A percentile compares a stretch with the other conserved stretches of the same genome.
These are phyloP conservation scores for Leptinotarsa juncta DNA, from an alignment of 2,888 invertebrate species.

Conservation along the genomic window DNA sequence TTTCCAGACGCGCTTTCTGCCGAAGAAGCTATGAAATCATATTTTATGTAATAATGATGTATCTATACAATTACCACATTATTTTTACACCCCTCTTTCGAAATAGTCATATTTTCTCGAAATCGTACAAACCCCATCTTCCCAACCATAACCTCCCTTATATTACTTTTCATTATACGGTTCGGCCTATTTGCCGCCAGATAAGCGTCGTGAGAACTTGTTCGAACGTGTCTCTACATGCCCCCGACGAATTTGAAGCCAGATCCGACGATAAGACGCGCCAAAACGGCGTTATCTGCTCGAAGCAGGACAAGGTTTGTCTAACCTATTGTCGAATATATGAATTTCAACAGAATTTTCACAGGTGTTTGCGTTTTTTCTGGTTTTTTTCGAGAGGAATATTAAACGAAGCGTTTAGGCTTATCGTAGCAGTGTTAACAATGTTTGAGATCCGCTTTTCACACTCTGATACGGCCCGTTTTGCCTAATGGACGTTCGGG, in stretches of 20 bases:
- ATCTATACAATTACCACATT: neutral
- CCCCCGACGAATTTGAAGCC: constrained; percentile 50
- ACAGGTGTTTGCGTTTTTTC: constrained; percentile 23
- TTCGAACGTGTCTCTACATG: constrained; percentile 52
- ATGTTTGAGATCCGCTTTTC: constrained; percentile 18
- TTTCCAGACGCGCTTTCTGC: no score
- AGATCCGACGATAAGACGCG: constrained; percentile 54
- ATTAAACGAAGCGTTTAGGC: constrained; percentile 15
- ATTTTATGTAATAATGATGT: no score
- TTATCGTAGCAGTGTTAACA: constrained; percentile 13
- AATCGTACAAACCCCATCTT: neutral
- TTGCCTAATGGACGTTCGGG: constrained; percentile 11
- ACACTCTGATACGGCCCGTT: constrained; percentile 13
- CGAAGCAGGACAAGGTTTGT: constrained; percentile 49
- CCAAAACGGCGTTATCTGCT: constrained; percentile 52
- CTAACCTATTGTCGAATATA: constrained; percentile 53
- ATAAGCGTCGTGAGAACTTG: constrained; percentile 33
- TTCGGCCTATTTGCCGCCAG: constrained; percentile 20
- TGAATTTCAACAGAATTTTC: constrained; percentile 17
- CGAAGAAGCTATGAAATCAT: no score
- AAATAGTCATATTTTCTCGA: neutral
- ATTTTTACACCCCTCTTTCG: neutral
- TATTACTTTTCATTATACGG: constrained; percentile 11
- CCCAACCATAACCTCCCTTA: constrained; percentile 1
- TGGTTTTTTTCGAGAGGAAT: neutral